A percentile compares a stretch with the other conserved stretches of the same genome.
Evolutionary conservation across 2,888 invertebrate genomes (phyloP).

Genomic region (Lydus trimaculatus): DNA sequence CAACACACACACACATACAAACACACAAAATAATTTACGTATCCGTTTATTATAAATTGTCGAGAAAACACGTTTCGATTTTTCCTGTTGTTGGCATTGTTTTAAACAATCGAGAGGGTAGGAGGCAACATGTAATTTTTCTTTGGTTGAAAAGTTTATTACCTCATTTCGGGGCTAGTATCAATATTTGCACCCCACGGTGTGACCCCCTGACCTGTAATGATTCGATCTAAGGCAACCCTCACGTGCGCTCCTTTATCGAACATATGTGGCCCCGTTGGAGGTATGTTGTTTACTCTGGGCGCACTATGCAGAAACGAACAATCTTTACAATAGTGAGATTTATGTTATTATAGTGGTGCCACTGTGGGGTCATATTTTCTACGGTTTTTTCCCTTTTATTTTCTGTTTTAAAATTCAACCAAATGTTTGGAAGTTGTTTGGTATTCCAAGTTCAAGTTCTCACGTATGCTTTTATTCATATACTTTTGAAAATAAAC

Average conservation of each 20-base stretch:
- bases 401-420: not conserved
- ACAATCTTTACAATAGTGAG: not conserved
- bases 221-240: constrained; percentile 35
- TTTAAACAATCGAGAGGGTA: not conserved
- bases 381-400: not conserved
- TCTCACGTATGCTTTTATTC: constrained; percentile 2
- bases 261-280: not conserved
- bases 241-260: constrained; percentile 26
- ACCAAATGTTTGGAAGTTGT: not conserved
- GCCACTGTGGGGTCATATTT: not conserved
- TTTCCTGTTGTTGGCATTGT: not conserved
- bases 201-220: constrained; percentile 36
- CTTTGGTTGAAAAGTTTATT: too few species aligned
- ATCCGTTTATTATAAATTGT: constrained; percentile 6
- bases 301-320: not conserved
- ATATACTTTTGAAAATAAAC: not conserved
- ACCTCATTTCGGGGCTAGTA: not conserved
- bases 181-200: constrained; percentile 37
- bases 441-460: not conserved
- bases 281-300: not conserved
- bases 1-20: not conserved
- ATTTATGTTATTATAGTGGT: not conserved
- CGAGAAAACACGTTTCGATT: not conserved
- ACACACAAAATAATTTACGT: not conserved
- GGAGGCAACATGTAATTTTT: too few species aligned